A percentile compares a stretch with the other conserved stretches of the same genome.
Evolutionary conservation across 2,888 invertebrate species (phyloP).

Genomic region (Lacanobia oleracea): DNA sequence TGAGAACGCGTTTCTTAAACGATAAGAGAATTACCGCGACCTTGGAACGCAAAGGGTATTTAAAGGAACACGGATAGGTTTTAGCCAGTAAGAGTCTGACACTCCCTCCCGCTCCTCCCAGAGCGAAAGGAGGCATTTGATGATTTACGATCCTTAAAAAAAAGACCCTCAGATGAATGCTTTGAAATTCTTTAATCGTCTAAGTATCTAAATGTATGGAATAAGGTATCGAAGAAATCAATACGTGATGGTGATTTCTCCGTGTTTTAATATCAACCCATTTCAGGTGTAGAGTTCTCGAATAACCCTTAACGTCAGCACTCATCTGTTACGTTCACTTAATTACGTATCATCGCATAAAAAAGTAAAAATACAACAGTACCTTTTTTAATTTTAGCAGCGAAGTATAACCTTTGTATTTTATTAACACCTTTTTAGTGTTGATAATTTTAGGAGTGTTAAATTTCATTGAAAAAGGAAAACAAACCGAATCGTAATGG

Average conservation of each 20-base stretch:
- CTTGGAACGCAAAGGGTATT: too few relatives aligned
- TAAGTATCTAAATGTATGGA: too few relatives aligned
- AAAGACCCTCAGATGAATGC: too few relatives aligned
- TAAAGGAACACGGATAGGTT: too few relatives aligned
- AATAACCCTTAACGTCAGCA: conserved; percentile 50
- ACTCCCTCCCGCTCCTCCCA: too few relatives aligned
- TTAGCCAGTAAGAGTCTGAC: too few relatives aligned
- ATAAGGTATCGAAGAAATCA: conserved; percentile 27
- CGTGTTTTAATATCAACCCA: conserved; percentile 20
- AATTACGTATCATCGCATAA: conserved; percentile 51
- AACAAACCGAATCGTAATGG: conserved; percentile 29
- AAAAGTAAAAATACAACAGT: conserved; percentile 38
- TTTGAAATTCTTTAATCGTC: too few relatives aligned
- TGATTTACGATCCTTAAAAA: too few relatives aligned
- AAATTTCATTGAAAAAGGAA: conserved; percentile 54
- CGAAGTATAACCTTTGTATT: conserved; percentile 54
- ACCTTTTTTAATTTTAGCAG: conserved; percentile 55
- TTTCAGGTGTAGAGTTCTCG: conserved; percentile 38
- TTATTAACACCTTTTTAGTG: conserved; percentile 51
- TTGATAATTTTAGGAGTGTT: conserved; percentile 58
- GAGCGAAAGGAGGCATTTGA: too few relatives aligned
- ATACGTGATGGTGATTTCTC: conserved; percentile 40
- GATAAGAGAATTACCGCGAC: too few relatives aligned
- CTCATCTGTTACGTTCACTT: conserved; percentile 42
- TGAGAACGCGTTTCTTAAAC: too few relatives aligned